These are phyloP conservation scores for Atta texana DNA, from an alignment of 1,140 invertebrate species.

Conservation along the genomic window DNA sequence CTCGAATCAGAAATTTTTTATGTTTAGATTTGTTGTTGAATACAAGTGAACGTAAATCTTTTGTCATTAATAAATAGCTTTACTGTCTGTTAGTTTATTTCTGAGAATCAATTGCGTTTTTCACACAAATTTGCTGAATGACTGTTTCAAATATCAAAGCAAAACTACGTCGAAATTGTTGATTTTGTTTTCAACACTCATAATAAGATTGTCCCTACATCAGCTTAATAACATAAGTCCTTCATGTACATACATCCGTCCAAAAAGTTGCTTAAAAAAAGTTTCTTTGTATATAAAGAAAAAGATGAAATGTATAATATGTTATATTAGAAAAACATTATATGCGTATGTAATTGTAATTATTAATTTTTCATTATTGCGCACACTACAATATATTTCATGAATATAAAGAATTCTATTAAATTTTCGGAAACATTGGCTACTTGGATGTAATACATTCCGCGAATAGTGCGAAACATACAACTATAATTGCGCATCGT, in stretches of 20 bases:
- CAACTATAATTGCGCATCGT: not conserved
- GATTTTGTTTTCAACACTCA: not conserved
- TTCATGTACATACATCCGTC: not conserved
- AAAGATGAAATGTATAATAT: not conserved
- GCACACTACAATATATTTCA: not conserved
- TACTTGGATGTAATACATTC: not conserved
- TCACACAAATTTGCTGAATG: not conserved
- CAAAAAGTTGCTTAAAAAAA: not conserved
- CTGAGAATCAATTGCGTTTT: not conserved
- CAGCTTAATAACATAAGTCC: not conserved
- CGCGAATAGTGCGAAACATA: not conserved
- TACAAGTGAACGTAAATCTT: not conserved
- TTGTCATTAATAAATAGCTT: not conserved
- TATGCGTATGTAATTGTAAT: not conserved
- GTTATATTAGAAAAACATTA: not conserved
- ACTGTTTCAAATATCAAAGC: not conserved
- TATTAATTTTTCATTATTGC: not conserved
- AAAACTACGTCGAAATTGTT: conserved; percentile 7
- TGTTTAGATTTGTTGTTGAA: not conserved
- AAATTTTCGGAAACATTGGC: not conserved
- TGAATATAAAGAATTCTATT: not conserved
- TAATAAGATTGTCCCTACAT: not conserved
- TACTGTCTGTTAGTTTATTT: not conserved
- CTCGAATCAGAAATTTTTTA: conserved; percentile 3
- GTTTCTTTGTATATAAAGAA: not conserved